phyloP scores from a whole-genome alignment of 2,888 invertebrate genomes.

The Amiota communis region DNA sequence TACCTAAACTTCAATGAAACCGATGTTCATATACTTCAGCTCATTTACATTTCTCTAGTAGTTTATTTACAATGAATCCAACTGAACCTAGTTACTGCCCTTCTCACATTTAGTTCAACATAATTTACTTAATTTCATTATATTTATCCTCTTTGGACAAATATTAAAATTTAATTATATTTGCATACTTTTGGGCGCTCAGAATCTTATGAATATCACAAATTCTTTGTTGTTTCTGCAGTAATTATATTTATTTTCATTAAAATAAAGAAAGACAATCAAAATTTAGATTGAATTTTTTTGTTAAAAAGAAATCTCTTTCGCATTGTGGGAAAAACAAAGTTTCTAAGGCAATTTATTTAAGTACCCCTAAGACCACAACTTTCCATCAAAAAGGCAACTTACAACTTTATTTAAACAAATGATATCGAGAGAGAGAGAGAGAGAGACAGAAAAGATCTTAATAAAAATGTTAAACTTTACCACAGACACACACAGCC shows the following conservation, averaged over 20 bases:
- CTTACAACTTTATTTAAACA: conserved; percentile 3
- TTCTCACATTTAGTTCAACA: no score
- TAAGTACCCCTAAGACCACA: not conserved
- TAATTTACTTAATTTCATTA: no score
- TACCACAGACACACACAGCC: not conserved
- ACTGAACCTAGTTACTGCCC: no score
- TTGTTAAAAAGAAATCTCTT: not conserved
- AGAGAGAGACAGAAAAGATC: not conserved
- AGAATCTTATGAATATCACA: not conserved
- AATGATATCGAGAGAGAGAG: not conserved
- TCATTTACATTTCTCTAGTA: no score
- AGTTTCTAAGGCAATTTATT: not conserved
- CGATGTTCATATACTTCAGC: no score
- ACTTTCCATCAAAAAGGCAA: conserved; percentile 7
- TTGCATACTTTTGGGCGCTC: conserved; percentile 9
- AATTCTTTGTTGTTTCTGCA: not conserved
- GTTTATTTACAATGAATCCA: no score
- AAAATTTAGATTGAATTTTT: not conserved
- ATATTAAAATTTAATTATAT: conserved; percentile 12
- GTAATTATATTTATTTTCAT: not conserved
- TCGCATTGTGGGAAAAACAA: no score
- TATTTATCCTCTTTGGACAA: not conserved
- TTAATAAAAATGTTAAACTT: not conserved
- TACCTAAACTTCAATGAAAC: no score
- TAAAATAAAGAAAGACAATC: not conserved